A percentile compares a stretch with the other conserved stretches of the same genome.
Evolutionary conservation across 2,888 invertebrate species (phyloP).

Genomic region (Anthrax anthrax): DNA sequence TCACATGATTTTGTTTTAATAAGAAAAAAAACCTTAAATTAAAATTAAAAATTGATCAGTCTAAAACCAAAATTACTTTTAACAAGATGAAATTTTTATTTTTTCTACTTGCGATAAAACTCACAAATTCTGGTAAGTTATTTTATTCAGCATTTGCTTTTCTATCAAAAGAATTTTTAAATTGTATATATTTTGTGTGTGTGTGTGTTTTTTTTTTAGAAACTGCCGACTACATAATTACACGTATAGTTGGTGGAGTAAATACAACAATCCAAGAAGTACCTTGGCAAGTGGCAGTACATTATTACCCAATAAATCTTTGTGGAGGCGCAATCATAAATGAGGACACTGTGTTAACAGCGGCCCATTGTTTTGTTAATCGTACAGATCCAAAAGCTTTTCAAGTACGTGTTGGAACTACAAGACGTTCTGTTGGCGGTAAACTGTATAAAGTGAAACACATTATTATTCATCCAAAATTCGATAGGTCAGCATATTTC

Average conservation of each 20-base stretch:
- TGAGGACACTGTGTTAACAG: slow-evolving; percentile 35
- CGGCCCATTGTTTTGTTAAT: slow-evolving; percentile 37
- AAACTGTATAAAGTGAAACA: slow-evolving; percentile 32
- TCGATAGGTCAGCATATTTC: slow-evolving; percentile 26
- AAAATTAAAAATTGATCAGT: too few relatives aligned
- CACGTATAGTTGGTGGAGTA: slow-evolving; percentile 9
- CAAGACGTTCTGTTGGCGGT: slow-evolving; percentile 19
- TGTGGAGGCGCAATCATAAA: slow-evolving; percentile 39
- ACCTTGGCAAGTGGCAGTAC: slow-evolving; percentile 9
- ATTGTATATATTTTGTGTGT: too few relatives aligned
- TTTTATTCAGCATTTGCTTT: too few relatives aligned
- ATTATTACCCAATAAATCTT: slow-evolving; percentile 27
- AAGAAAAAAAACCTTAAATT: too few relatives aligned
- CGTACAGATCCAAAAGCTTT: slow-evolving; percentile 5
- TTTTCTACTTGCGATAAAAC: too few relatives aligned
- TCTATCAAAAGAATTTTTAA: too few relatives aligned
- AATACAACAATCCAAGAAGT: slow-evolving; percentile 6
- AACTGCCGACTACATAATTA: background rate
- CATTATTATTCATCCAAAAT: slow-evolving; percentile 33
- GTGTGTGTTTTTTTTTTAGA: background rate
- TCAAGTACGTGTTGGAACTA: slow-evolving; percentile 37
- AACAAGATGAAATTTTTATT: too few relatives aligned
- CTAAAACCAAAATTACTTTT: too few relatives aligned
- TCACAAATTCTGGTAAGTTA: too few relatives aligned
- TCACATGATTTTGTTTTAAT: too few relatives aligned